These are phyloP conservation scores for Drosophila paulistorum DNA, from an alignment of 1,140 invertebrate genomes.

Conservation along the genomic window DNA sequence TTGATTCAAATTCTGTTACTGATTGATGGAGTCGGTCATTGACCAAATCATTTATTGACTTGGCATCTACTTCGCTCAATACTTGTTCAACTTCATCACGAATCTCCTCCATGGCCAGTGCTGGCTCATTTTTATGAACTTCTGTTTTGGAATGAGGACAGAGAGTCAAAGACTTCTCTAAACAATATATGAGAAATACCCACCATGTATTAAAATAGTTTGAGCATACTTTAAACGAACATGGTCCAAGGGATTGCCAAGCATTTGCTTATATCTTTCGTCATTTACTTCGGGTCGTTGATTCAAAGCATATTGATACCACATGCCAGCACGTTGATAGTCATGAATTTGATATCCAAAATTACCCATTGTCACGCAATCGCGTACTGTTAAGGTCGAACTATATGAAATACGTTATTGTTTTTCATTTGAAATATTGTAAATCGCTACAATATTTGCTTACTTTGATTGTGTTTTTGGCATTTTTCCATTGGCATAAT, in stretches of 20 bases:
- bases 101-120: neutral
- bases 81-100: neutral
- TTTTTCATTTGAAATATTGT: neutral
- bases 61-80: neutral
- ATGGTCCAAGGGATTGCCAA: neutral
- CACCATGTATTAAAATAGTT: neutral
- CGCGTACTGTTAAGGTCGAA: neutral
- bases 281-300: neutral
- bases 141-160: neutral
- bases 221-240: neutral
- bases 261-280: neutral
- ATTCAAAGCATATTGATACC: neutral
- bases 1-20: neutral
- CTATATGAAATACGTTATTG: neutral
- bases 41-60: neutral
- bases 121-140: neutral
- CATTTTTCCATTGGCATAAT: neutral
- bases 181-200: neutral
- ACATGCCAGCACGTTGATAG: neutral
- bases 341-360: neutral
- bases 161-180: neutral
- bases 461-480: constrained; percentile 3
- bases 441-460: neutral
- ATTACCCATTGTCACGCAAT: constrained; percentile 4
- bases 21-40: neutral